Evolutionary conservation across 2,888 invertebrate genomes (phyloP), one percentile per base, ranked within the genome.

Genomic region (Chydorus sphaericus): DNA sequence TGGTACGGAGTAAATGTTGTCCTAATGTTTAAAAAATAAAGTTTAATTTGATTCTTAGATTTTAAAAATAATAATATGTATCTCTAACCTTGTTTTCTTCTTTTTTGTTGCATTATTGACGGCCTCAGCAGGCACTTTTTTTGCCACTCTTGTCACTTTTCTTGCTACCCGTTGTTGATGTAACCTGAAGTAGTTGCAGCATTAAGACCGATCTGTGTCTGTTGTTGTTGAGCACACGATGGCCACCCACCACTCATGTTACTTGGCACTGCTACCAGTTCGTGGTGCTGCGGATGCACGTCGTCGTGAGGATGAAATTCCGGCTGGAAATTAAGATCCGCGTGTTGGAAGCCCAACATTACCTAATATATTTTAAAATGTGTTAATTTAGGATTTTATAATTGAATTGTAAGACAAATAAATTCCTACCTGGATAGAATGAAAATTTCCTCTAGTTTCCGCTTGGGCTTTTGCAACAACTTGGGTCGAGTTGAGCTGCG

Each of bases 1-100:
- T 94, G 94, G 67, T 88, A 92, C 0, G 92, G 90, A 5, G 93
- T 93, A 67, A 94, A 94, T 6, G 94, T 94, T 2, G 94, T 94
- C 71, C 94, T 93, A 75, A 4, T 70, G 72, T 64, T 49, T 52
- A 16, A 54, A 4, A 54, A 28, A 44, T 44, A 11, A 44, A 18
- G 20, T 8, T 28, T 39, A 14, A 7, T 39, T 14, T 39, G 18
- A 20, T 16, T 39, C 23, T 16, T 36, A 36, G 14, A 50, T 10
- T 29, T n/a, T 1, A 26, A 7, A 4, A 44, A 23, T 28, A 44
- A 44, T 44, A 26, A 44, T 23, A 10, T 50, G 3, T 30, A 29
- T 50, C 6, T 6, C 70, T 68, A 69, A 89, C 90, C 90, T 85
- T 55, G 90, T 90, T 73, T 90, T 90, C 72, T 90, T 90, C 73